These are phyloP conservation scores for Hemicentrotus pulcherrimus DNA, from an alignment of 35 echinoderm and acorn worm species.

Conservation along the genomic window DNA sequence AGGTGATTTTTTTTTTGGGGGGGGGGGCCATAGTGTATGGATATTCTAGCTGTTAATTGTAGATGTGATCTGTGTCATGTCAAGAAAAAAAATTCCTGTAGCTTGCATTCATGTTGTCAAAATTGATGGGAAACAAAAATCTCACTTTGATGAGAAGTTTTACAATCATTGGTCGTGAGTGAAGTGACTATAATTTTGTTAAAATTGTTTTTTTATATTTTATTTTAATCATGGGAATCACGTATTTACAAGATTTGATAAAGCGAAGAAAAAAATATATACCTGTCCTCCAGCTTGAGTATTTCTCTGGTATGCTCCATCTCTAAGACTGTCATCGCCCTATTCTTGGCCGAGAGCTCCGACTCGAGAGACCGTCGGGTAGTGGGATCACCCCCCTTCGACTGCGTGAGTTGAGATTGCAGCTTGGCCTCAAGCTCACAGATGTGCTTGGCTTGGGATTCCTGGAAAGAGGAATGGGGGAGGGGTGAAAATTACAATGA, in stretches of 20 bases:
- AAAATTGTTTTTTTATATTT: no score
- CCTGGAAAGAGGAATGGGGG: not conserved
- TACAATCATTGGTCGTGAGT: no score
- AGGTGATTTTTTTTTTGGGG: no score
- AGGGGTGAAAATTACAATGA: not conserved
- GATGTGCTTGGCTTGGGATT: not conserved
- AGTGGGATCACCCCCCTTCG: not conserved
- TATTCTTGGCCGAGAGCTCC: not conserved
- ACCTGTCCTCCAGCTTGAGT: conserved; percentile 8
- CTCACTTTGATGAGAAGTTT: no score
- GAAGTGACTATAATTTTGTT: no score
- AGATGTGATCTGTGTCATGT: no score
- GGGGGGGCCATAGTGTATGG: no score
- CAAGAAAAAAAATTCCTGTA: no score
- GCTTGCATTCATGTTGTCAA: no score
- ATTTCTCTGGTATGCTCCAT: not conserved
- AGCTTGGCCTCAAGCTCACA: not conserved
- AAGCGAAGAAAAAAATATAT: not conserved
- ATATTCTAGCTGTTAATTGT: no score
- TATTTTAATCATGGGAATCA: not conserved
- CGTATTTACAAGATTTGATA: not conserved
- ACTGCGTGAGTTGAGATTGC: not conserved
- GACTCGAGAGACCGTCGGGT: not conserved
- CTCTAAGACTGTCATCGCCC: not conserved
- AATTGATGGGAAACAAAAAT: no score